A percentile compares a stretch with the other conserved stretches of the same genome.
Evolutionary conservation across 2,113 vertebrate species (phyloP).

Genomic region (Apteryx mantelli): DNA sequence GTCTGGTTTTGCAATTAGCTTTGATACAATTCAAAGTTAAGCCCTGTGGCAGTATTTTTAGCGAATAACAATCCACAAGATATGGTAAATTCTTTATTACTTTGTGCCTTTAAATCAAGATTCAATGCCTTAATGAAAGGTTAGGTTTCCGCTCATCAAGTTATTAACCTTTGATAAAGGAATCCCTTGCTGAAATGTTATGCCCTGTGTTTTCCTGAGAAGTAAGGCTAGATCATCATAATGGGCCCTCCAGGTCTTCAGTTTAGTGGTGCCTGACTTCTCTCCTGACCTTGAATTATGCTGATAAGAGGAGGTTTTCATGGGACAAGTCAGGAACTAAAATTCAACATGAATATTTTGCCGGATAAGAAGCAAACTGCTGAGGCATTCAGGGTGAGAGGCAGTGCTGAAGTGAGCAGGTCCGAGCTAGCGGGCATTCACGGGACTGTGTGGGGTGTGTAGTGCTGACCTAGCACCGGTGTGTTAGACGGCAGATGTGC

Average conservation of each 20-base stretch:
- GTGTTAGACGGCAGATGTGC: background rate
- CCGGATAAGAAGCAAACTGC: background rate
- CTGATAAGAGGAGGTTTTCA: background rate
- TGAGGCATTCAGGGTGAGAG: background rate
- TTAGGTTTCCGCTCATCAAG: constrained; percentile 15
- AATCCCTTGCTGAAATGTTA: constrained; percentile 49
- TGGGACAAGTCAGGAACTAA: background rate
- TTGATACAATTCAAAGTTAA: background rate
- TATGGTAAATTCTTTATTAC: background rate
- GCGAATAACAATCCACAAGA: background rate
- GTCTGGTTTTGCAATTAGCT: background rate
- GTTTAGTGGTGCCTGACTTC: background rate
- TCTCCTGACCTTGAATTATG: constrained; percentile 43
- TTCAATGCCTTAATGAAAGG: constrained; percentile 6
- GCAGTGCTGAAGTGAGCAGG: background rate
- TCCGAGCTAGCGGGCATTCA: background rate
- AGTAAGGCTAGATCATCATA: constrained; percentile 33
- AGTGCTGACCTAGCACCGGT: background rate
- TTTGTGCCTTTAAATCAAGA: constrained; percentile 37
- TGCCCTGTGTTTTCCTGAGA: constrained; percentile 39
- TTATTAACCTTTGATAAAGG: constrained; percentile 58
- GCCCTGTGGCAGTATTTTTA: background rate
- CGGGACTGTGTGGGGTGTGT: background rate
- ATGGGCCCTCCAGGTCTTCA: constrained; percentile 30
- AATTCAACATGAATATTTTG: background rate